Evolutionary conservation across 2,888 invertebrate species (phyloP).

Genomic region (Calliopum simillimum): DNA sequence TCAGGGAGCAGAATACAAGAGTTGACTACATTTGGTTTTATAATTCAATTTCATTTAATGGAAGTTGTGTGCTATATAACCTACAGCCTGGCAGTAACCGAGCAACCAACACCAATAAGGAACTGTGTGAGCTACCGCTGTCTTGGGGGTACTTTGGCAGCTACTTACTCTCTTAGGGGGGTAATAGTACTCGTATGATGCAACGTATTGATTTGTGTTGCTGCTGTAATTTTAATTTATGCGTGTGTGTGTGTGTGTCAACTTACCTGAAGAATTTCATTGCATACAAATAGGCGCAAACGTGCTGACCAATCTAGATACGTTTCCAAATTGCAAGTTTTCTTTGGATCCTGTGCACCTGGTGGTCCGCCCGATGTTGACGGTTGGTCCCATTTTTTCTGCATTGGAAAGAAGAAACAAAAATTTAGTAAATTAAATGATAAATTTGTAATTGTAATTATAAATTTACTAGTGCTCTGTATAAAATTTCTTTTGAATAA

Average conservation of each 20-base stretch:
- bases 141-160: not conserved
- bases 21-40: conserved; percentile 26
- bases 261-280: conserved; percentile 67
- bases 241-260: conserved; percentile 27
- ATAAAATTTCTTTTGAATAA: too few species aligned
- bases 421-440: too few species aligned
- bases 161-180: not conserved
- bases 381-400: conserved; percentile 65
- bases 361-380: conserved; percentile 60
- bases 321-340: conserved; percentile 67
- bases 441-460: too few species aligned
- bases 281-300: conserved; percentile 66
- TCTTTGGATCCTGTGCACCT: conserved; percentile 64
- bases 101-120: not conserved
- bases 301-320: conserved; percentile 67
- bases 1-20: not conserved
- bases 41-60: conserved; percentile 22
- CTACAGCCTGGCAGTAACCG: not conserved
- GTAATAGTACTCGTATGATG: not conserved
- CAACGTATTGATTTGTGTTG: not conserved
- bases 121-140: not conserved
- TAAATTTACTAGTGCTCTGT: too few species aligned
- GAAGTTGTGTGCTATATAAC: not conserved
- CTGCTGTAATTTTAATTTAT: not conserved
- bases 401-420: conserved; percentile 25